phyloP scores from a whole-genome alignment of 2,888 invertebrate genomes.

The Epinotia nisella region DNA sequence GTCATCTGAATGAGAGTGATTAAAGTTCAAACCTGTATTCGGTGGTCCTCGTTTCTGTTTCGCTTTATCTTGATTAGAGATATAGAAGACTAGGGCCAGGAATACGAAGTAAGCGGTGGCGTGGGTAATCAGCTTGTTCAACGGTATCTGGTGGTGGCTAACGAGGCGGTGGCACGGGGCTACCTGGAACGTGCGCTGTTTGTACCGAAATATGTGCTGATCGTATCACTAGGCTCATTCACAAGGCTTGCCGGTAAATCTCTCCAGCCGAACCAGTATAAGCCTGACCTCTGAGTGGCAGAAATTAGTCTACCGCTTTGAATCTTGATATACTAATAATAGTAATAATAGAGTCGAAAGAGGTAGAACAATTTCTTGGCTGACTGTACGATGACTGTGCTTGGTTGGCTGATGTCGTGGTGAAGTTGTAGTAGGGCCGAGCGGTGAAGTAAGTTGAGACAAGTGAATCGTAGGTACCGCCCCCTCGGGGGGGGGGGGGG shows the following conservation, averaged over 20 bases:
- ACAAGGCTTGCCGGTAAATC: neutral
- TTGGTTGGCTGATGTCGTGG: neutral
- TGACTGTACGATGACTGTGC: no score
- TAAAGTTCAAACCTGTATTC: slow-evolving; percentile 75
- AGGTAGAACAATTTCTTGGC: no score
- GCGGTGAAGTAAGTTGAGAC: neutral
- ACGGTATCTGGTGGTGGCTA: slow-evolving; percentile 85
- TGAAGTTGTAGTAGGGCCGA: neutral
- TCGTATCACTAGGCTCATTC: slow-evolving; percentile 23
- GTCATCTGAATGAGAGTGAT: slow-evolving; percentile 48
- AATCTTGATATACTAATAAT: no score
- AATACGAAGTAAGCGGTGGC: slow-evolving; percentile 88
- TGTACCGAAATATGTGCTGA: slow-evolving; percentile 47
- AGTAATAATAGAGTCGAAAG: no score
- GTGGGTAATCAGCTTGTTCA: slow-evolving; percentile 89
- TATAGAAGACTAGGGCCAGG: slow-evolving; percentile 85
- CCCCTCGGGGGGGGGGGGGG: no score
- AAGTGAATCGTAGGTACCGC: neutral
- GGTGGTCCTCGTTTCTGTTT: slow-evolving; percentile 85
- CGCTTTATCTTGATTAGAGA: slow-evolving; percentile 85
- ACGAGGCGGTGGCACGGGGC: slow-evolving; percentile 72
- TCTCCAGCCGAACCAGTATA: neutral
- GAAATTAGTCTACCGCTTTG: no score
- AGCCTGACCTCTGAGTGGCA: neutral
- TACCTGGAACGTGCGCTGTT: slow-evolving; percentile 59